Percentiles rank a stretch among this genome's conserved stretches.
Conservation (phyloP, 30 jellyfish, hydroid and myxozoan species). For the Nemopilema nomurai region DNA sequence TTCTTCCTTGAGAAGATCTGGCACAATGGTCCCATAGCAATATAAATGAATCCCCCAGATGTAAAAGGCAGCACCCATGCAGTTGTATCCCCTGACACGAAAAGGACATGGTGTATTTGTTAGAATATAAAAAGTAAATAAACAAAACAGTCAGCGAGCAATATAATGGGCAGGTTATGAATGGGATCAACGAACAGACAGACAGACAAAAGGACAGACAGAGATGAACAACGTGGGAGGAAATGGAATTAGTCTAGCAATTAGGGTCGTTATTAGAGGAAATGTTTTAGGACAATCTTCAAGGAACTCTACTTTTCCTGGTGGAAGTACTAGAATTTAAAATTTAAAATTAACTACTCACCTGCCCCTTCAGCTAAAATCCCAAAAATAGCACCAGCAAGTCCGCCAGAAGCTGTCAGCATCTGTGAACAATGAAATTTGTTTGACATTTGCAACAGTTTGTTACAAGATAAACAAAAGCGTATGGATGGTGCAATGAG, state of each 20-base stretch:
- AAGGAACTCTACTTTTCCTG: neutral
- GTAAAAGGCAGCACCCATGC: slow-evolving; percentile 98
- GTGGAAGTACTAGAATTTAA: too few relatives aligned
- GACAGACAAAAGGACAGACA: too few relatives aligned
- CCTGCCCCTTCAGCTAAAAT: slow-evolving; percentile 95
- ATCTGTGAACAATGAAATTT: slow-evolving; percentile 33
- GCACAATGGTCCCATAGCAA: slow-evolving; percentile 98
- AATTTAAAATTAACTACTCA: neutral
- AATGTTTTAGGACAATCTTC: too few relatives aligned
- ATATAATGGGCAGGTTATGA: too few relatives aligned
- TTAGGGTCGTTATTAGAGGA: too few relatives aligned
- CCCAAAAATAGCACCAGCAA: slow-evolving; percentile 88
- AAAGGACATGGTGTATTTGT: neutral
- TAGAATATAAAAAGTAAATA: neutral
- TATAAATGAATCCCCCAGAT: slow-evolving; percentile 96
- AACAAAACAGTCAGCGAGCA: neutral
- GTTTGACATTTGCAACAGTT: neutral
- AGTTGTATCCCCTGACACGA: slow-evolving; percentile 84
- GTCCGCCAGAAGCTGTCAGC: slow-evolving; percentile 95
- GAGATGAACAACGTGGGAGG: too few relatives aligned
- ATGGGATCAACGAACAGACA: too few relatives aligned
- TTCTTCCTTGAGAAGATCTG: slow-evolving; percentile 86
- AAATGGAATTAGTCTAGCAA: too few relatives aligned
- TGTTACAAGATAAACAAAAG: too few relatives aligned
- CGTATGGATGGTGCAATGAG: too few relatives aligned